Evolutionary conservation across 2,888 invertebrate genomes (phyloP).

Genomic region (Philaethria dido): DNA sequence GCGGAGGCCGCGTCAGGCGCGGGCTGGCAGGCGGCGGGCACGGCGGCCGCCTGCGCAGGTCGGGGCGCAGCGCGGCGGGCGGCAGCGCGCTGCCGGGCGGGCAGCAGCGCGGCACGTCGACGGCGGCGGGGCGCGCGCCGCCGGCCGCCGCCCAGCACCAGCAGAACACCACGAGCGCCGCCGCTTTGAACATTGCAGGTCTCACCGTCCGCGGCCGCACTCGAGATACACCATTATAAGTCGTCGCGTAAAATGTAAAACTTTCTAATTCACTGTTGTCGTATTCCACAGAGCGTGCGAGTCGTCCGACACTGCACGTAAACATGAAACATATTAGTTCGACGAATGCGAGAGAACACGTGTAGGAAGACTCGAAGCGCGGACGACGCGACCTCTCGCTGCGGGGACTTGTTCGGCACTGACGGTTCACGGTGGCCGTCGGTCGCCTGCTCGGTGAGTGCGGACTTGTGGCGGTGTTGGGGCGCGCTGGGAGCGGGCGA

Average conservation of each 20-base stretch:
- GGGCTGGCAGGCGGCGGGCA: constrained; percentile 55
- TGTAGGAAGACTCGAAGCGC: constrained; percentile 47
- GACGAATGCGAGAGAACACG: constrained; percentile 55
- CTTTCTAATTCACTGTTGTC: constrained; percentile 20
- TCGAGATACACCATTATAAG: constrained; percentile 41
- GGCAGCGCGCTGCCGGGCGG: constrained; percentile 53
- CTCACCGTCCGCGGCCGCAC: constrained; percentile 52
- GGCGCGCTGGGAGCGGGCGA: too few species aligned
- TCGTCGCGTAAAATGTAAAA: constrained; percentile 21
- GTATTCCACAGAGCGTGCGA: constrained; percentile 26
- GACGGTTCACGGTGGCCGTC: constrained; percentile 23
- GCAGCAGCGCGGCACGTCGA: constrained; percentile 64
- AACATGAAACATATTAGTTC: constrained; percentile 47
- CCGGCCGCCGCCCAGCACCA: constrained; percentile 48
- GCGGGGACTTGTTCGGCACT: constrained; percentile 51
- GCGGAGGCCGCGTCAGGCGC: constrained; percentile 53
- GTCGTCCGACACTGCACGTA: constrained; percentile 27
- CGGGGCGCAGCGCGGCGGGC: constrained; percentile 69
- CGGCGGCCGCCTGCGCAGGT: constrained; percentile 71
- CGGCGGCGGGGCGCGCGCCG: constrained; percentile 57
- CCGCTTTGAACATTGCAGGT: constrained; percentile 47
- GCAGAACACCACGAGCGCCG: constrained; percentile 48
- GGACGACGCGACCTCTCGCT: constrained; percentile 53
- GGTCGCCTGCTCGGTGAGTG: too few species aligned
- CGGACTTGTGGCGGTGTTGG: too few species aligned